phyloP scores from a whole-genome alignment of 2,888 invertebrate genomes.

The Caenorhabditis sulstoni region DNA sequence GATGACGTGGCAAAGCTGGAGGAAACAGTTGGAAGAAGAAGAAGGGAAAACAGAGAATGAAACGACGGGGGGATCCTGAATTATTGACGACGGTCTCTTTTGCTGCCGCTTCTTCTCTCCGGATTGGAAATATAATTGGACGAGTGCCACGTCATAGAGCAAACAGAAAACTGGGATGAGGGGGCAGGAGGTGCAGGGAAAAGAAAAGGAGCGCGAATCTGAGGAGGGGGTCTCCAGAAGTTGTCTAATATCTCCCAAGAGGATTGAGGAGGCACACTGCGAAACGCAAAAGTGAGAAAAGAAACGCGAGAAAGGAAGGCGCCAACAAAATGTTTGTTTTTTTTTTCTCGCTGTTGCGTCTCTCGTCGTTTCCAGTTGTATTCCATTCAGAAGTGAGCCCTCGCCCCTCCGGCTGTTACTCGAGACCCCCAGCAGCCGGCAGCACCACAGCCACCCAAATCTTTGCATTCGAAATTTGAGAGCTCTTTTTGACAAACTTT shows the following conservation, averaged over 20 bases:
- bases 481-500: constrained; percentile 10
- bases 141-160: constrained; percentile 27
- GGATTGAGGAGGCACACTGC: constrained; percentile 21
- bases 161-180: constrained; percentile 16
- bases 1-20: constrained; percentile 5
- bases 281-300: constrained; percentile 12
- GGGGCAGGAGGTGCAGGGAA: not conserved
- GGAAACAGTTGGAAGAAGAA: not conserved
- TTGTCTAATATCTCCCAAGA: constrained; percentile 56
- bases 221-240: constrained; percentile 45
- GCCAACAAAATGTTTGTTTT: constrained; percentile 52
- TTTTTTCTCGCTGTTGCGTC: constrained; percentile 16
- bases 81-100: constrained; percentile 9
- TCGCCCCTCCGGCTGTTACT: constrained; percentile 5
- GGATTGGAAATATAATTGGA: constrained; percentile 12
- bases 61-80: too few relatives aligned
- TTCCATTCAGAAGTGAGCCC: constrained; percentile 5
- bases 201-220: constrained; percentile 5
- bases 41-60: constrained; percentile 15
- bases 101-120: not conserved
- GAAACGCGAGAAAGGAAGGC: constrained; percentile 7
- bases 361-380: constrained; percentile 2
- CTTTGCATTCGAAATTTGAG: constrained; percentile 57
- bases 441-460: too few relatives aligned
- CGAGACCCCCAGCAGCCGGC: not conserved